Evolutionary conservation across 2,888 invertebrate genomes (phyloP), one percentile per base, ranked within the genome.

Genomic region (Nemurella pictetii): DNA sequence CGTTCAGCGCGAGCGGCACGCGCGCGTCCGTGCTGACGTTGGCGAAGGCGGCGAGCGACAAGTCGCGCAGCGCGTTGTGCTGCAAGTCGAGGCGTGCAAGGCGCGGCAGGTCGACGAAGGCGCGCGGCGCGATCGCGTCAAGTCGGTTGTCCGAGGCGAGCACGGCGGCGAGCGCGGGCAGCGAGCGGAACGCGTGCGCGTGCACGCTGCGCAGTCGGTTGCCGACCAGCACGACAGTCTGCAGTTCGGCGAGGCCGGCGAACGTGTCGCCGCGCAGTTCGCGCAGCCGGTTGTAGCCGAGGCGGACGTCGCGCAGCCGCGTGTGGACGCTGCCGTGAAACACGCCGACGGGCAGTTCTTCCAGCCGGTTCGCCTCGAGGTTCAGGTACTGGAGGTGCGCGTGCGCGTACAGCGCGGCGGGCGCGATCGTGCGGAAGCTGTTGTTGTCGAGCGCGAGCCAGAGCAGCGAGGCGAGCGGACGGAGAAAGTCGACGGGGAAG

Each of bases 401-500:
- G 89, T 95, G 93, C 83, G 93, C 92, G 86, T 94, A 93, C 74
- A 96, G 92, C 5, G 95, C 94, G n/a, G 94, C 93, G 75, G 94
- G 92, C 84, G 94, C 93, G 25, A 97, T 91, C 20, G 93, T 92
- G 89, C 95, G 94, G 88, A 97, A 94, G 89, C 96, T 96, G 89
- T 97, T 97, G 90, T 97, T 96, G 90, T 97, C 97, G 88, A 97
- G 91, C 0, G 96, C 96, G 86, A 97, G 91, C 95, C 96, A 97
- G 89, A 95, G 94, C 9, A 97, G 92, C 88, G 94, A 94, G 74
- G 93, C 93, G 26, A 97, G 91, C 9, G 95, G 95, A 87, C 94
- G 93, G 75, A 97, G 93, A 20, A 95, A 93, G 87, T 95, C 94
- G 87, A 95, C 93, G 0, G 96, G 96, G 88, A 96, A 94, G 88